Evolutionary conservation across 2,797 vertebrate genomes (phyloP), one percentile per base, ranked within the genome.

Genomic region (Lepus townsendii): DNA sequence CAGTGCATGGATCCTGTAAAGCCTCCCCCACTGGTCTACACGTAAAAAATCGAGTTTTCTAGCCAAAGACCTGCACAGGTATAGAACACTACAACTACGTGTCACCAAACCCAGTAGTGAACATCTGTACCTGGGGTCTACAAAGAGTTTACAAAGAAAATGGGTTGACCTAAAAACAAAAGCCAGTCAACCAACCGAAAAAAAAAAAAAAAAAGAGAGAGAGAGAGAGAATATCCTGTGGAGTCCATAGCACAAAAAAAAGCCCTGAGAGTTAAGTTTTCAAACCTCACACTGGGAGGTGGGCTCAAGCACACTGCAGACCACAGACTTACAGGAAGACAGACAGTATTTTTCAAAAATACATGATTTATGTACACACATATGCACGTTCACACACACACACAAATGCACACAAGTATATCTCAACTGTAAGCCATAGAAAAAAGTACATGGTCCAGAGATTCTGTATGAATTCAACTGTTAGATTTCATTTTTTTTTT

Each of bases 401-500:
- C 24, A 76, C 16, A 19, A 1, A 26, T 42, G 76, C 26, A 78
- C 10, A 69, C 32, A 77, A 0, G 62, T 7, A 22, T 26, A 78
- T 57, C 54, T 77, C 80, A 62, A 73, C 5, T 50, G 20, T 63
- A 65, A 82, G 35, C 20, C 84, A 75, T 12, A 77, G 20, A 83
- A 86, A 95, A 57, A 60, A 85, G 78, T 9, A 78, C 27, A 22
- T n/a, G 26, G 50, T 20, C 71, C 69, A 93, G 54, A 79, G 63
- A 87, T 26, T 38, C 62, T 62, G 3, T 19, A 90, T 79, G 90
- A 79, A 42, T 66, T 62, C 87, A 73, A 54, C 17, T 71, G 30
- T 92, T 88, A 79, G 1, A 24, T 93, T 94, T 94, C 17, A 38
- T 72, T 94, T 90, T 83, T 90, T 83, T 77, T 72, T 92, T 95